Conservation (phyloP, 2,797 vertebrate genomes). For the Chelon auratus region DNA sequence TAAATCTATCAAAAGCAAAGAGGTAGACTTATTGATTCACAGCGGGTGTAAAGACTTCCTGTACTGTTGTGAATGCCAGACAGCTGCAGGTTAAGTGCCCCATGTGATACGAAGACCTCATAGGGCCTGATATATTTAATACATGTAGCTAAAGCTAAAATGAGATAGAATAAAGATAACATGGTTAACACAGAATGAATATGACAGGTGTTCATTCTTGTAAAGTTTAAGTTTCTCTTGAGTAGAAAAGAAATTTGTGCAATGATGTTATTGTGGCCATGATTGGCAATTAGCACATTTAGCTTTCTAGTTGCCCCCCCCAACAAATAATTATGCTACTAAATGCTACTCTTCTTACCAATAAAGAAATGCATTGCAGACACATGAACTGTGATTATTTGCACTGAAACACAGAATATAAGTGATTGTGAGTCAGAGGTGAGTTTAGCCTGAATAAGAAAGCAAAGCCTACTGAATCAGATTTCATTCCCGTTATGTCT, state of each 20-base stretch:
- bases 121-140: background rate
- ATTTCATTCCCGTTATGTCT: no score
- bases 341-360: no score
- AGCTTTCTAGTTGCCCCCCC: background rate
- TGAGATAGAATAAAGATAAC: background rate
- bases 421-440: background rate
- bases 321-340: no score
- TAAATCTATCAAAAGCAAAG: conserved; percentile 22
- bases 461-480: no score
- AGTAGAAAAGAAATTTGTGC: background rate
- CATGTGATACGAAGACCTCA: conserved; percentile 1
- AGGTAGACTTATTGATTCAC: conserved; percentile 29
- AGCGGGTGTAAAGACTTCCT: conserved; percentile 21
- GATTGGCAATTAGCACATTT: no score
- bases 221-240: background rate
- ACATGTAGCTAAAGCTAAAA: background rate
- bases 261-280: no score
- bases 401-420: background rate
- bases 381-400: background rate
- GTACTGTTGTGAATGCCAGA: conserved; percentile 22
- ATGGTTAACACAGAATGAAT: no score
- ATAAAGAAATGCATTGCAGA: background rate
- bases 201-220: no score
- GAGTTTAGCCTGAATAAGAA: background rate
- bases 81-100: conserved; percentile 3